Evolutionary conservation across 1,140 invertebrate genomes (phyloP), one percentile per base, ranked within the genome.

Genomic region (Ooceraea biroi): DNA sequence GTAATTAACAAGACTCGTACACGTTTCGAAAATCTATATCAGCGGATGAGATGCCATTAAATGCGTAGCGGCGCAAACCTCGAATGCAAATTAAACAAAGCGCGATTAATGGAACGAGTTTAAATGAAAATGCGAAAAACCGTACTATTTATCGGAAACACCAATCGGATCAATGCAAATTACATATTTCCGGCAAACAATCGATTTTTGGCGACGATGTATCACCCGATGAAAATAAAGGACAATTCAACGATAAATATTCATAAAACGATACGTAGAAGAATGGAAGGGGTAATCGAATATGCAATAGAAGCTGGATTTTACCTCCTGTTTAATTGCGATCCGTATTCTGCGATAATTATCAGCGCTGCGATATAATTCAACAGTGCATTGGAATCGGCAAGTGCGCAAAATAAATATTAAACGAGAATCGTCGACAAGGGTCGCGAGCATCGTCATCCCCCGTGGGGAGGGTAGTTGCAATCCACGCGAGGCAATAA

Each of bases 401-500:
- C 50, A n/a, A n/a, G 11, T 14, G 61, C 27, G 14, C 14, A 17
- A 12, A 19, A 5, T 71, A 57, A 80, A 80, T 80, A 71, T 71
- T 57, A 80, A 71, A 71, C 22, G 52, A 46, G 12, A 57, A 71
- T 71, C 36, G 48, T 48, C n/a, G 4, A 12, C 7, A 19, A 36
- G 22, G 36, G 8, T 80, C 76, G 22, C 36, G 30, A 68, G 44
- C 63, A 57, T 78, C 12, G 76, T n/a, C 19, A 5, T n/a, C 17
- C 30, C 65, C 17, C 65, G n/a, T 12, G 22, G 65, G 46, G 22
- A 77, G 48, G 27, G 52, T 78, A 46, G 50, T 84, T 86, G 82
- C 52, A 71, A 84, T 73, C 80, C 65, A 44, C 68, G 44, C 52
- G 30, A 46, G 25, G 44, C 80, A 72, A 68, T 58, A 84, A 73